These are phyloP conservation scores for Sceloporus undulatus DNA, from an alignment of 2,113 vertebrate genomes.

Conservation along the genomic window DNA sequence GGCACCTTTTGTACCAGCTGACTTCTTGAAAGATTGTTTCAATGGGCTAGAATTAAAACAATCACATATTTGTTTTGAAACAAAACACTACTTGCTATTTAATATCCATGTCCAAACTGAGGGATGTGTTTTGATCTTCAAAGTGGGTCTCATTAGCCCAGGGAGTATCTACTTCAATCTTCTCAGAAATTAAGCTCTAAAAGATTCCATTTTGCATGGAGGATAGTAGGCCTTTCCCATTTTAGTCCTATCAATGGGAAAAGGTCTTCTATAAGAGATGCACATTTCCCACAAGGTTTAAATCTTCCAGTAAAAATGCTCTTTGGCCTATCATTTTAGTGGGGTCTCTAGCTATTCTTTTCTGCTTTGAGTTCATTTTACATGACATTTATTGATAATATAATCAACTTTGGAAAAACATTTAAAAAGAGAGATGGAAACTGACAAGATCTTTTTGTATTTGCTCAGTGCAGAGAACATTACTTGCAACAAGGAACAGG, in stretches of 20 bases:
- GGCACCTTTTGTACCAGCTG: neutral
- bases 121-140: neutral
- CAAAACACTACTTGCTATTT: neutral
- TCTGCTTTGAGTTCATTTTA: neutral
- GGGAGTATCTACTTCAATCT: neutral
- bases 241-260: neutral
- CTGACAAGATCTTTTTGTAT: neutral
- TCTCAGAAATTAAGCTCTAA: neutral
- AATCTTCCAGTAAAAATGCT: neutral
- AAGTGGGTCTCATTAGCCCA: neutral
- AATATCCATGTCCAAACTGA: neutral
- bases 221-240: neutral
- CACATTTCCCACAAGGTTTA: neutral
- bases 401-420: neutral
- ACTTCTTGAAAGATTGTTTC: neutral
- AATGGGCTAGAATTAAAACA: neutral
- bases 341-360: neutral
- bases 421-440: neutral
- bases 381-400: neutral
- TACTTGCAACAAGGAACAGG: neutral
- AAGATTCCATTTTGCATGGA: neutral
- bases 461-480: neutral
- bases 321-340: neutral
- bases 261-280: neutral
- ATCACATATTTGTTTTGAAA: neutral